Percentiles rank a stretch among this genome's conserved stretches.
phyloP scores from a whole-genome alignment of 2,888 invertebrate species.

The Coenonympha glycerion region DNA sequence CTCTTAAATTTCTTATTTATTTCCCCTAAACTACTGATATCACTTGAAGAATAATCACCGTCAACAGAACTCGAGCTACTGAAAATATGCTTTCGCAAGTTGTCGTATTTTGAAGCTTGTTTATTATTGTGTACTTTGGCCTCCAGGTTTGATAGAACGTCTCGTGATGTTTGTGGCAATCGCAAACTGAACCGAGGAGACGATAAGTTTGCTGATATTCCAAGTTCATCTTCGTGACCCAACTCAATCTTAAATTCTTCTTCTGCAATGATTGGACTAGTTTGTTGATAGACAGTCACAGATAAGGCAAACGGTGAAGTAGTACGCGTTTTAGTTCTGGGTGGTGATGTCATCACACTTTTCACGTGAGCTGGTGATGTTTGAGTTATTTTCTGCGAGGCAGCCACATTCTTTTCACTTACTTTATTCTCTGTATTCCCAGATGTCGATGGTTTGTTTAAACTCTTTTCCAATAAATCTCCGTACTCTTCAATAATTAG shows the following conservation, averaged over 20 bases:
- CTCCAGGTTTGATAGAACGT: conserved; percentile 52
- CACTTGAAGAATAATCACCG: conserved; percentile 58
- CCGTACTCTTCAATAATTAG: conserved; percentile 63
- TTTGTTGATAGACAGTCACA: conserved; percentile 50
- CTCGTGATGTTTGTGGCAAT: conserved; percentile 54
- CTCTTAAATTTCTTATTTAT: conserved; percentile 46
- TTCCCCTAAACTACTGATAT: conserved; percentile 67
- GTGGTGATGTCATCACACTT: conserved; percentile 68
- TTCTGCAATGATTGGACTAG: conserved; percentile 47
- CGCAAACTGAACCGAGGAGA: conserved; percentile 64
- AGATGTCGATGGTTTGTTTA: conserved; percentile 58
- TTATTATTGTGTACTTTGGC: conserved; percentile 16
- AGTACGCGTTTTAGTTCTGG: conserved; percentile 57
- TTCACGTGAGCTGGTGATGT: conserved; percentile 66
- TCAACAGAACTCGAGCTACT: conserved; percentile 59
- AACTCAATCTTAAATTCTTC: conserved; percentile 39
- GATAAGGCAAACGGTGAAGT: conserved; percentile 57
- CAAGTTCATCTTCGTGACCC: conserved; percentile 42
- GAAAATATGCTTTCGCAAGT: conserved; percentile 31
- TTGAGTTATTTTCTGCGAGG: conserved; percentile 63
- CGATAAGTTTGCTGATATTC: conserved; percentile 61
- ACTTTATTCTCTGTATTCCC: conserved; percentile 31
- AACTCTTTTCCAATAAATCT: conserved; percentile 54
- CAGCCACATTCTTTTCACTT: conserved; percentile 42
- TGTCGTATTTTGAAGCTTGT: conserved; percentile 9